These are phyloP conservation scores for Zelleria hepariella DNA, from an alignment of 2,888 invertebrate species.

Conservation along the genomic window DNA sequence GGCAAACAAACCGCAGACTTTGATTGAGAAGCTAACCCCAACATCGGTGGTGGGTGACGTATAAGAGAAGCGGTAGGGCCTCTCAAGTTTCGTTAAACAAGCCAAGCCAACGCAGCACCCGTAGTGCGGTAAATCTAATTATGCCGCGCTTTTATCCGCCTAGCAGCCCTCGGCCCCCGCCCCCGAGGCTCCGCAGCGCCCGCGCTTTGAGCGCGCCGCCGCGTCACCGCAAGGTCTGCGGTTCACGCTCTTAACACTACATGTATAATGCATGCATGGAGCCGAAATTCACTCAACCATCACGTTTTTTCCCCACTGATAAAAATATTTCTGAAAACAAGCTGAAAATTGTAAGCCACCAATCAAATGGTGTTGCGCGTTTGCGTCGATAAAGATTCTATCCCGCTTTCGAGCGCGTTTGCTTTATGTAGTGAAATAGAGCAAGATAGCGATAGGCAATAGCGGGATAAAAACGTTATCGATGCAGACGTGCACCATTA, in stretches of 20 bases:
- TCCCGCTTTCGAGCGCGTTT: too few species aligned
- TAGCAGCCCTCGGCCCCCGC: not conserved
- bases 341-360: too few species aligned
- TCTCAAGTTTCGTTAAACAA: not conserved
- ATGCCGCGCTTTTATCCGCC: slow-evolving; percentile 14
- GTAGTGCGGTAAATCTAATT: slow-evolving; percentile 29
- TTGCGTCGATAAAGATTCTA: too few species aligned
- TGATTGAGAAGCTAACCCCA: too few species aligned
- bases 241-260: slow-evolving; percentile 16
- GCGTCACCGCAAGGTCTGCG: not conserved
- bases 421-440: too few species aligned
- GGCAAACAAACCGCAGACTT: too few species aligned
- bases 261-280: slow-evolving; percentile 4
- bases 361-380: too few species aligned
- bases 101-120: not conserved
- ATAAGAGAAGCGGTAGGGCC: not conserved
- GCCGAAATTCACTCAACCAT: not conserved
- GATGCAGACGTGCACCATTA: too few species aligned
- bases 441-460: too few species aligned
- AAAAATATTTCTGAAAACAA: too few species aligned
- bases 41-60: not conserved
- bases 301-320: too few species aligned
- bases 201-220: not conserved
- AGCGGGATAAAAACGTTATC: too few species aligned
- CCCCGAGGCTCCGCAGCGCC: not conserved